Percentiles rank a stretch among this genome's conserved stretches.
phyloP scores from a whole-genome alignment of 2,888 invertebrate genomes.

The Vesta saturnalis region DNA sequence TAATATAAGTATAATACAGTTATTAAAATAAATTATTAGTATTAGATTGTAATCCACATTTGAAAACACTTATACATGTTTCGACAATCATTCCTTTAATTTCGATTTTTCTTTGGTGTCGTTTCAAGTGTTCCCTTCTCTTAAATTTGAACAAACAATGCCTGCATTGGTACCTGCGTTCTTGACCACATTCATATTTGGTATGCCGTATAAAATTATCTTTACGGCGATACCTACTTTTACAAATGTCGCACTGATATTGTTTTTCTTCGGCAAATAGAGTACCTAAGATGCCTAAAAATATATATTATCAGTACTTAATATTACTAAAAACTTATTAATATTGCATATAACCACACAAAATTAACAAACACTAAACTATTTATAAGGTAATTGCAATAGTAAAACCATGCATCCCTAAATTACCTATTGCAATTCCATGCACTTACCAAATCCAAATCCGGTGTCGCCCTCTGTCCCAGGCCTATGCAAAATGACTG shows the following conservation, averaged over 20 bases:
- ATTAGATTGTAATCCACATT: not conserved
- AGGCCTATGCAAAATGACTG: too few relatives aligned
- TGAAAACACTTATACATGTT: slow-evolving; percentile 7
- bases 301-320: not conserved
- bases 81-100: slow-evolving; percentile 6
- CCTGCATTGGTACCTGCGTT: slow-evolving; percentile 33
- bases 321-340: too few relatives aligned
- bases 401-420: too few relatives aligned
- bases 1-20: too few relatives aligned
- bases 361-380: too few relatives aligned
- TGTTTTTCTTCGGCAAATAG: not conserved
- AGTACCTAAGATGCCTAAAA: too few relatives aligned
- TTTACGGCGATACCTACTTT: slow-evolving; percentile 31
- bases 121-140: slow-evolving; percentile 34
- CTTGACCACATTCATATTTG: slow-evolving; percentile 46
- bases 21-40: too few relatives aligned
- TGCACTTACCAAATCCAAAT: too few relatives aligned
- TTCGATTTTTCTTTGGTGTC: slow-evolving; percentile 18
- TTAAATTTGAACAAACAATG: slow-evolving; percentile 31
- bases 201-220: slow-evolving; percentile 42
- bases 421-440: too few relatives aligned
- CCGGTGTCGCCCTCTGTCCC: too few relatives aligned
- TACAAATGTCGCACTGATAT: slow-evolving; percentile 28
- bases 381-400: too few relatives aligned
- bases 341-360: too few relatives aligned